Percentiles rank a stretch among this genome's conserved stretches.
Evolutionary conservation across 2,797 vertebrate genomes (phyloP).

Genomic region (Enteromius viviparus): DNA sequence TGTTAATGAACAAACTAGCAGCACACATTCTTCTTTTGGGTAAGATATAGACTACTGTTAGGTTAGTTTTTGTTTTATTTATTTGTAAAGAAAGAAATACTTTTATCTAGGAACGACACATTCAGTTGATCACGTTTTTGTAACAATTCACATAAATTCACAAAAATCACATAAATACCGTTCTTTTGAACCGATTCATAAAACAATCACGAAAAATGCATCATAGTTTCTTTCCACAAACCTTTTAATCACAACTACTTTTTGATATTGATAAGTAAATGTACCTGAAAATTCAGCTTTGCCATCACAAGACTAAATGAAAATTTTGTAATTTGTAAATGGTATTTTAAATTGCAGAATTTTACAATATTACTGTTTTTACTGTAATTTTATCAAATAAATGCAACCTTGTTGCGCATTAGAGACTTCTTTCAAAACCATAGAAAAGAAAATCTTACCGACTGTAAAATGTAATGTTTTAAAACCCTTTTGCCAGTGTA

Average conservation of each 20-base stretch:
- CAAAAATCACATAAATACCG: not conserved
- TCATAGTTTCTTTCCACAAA: not conserved
- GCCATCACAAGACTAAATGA: not conserved
- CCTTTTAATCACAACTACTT: not conserved
- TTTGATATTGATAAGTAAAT: not conserved
- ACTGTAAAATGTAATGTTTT: not conserved
- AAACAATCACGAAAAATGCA: not conserved
- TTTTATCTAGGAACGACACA: not conserved
- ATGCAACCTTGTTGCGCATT: not conserved
- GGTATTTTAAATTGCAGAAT: not conserved
- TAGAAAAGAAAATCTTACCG: not conserved
- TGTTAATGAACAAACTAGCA: not conserved
- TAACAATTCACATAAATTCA: not conserved
- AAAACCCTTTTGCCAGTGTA: conserved; percentile 50
- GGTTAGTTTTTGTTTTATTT: not conserved
- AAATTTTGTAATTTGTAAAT: not conserved
- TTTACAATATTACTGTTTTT: not conserved
- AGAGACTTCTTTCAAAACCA: not conserved
- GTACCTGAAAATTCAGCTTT: not conserved
- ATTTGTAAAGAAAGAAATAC: not conserved
- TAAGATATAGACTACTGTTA: conserved; percentile 70
- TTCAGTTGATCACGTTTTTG: not conserved
- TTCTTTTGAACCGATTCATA: not conserved
- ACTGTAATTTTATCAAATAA: not conserved
- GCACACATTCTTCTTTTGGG: conserved; percentile 55